These are phyloP conservation scores for Sclerodermus sp. DNA, from an alignment of 2,888 invertebrate genomes.

Conservation along the genomic window DNA sequence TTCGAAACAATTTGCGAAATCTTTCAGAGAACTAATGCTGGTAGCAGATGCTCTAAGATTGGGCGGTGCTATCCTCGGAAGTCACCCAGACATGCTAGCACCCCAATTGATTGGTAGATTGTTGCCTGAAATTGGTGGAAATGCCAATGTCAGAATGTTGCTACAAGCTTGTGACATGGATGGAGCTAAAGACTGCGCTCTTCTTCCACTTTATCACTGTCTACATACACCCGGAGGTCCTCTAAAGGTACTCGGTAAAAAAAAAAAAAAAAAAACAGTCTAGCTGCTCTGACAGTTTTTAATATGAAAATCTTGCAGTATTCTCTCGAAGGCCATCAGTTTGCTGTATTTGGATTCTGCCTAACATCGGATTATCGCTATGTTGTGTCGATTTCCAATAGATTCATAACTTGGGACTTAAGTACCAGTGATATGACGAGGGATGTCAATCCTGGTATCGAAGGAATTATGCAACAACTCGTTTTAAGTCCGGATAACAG, in stretches of 20 bases:
- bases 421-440: constrained; percentile 93
- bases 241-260: constrained; percentile 70
- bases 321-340: constrained; percentile 96
- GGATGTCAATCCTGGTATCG: constrained; percentile 89
- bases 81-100: constrained; percentile 93
- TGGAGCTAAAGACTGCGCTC: constrained; percentile 85
- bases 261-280: no score
- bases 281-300: background rate
- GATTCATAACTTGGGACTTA: constrained; percentile 96
- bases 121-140: constrained; percentile 84
- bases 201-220: constrained; percentile 93
- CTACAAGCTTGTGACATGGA: constrained; percentile 88
- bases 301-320: constrained; percentile 64
- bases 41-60: constrained; percentile 92
- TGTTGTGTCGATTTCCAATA: constrained; percentile 94
- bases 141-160: constrained; percentile 82
- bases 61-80: constrained; percentile 89
- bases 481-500: constrained; percentile 93
- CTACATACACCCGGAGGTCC: constrained; percentile 99
- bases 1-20: background rate
- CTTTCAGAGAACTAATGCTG: constrained; percentile 78
- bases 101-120: constrained; percentile 91
- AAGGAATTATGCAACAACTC: constrained; percentile 94
- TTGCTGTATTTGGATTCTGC: constrained; percentile 92
- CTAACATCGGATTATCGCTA: constrained; percentile 88